Evolutionary conservation across 2,113 vertebrate species (phyloP).

Genomic region (Menura novaehollandiae): DNA sequence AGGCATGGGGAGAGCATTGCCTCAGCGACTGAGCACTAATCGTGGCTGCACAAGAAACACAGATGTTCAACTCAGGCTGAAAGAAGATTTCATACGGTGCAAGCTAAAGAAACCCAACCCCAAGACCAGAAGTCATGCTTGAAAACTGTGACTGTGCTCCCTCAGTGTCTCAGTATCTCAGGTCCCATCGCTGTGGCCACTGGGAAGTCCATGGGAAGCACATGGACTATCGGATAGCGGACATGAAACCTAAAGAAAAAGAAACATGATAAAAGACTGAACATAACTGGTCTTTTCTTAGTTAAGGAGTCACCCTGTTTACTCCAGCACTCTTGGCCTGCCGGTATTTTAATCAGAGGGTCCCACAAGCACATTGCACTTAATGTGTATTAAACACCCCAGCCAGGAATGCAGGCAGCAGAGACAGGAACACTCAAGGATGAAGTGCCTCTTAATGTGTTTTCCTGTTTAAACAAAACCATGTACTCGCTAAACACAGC

Average conservation of each 20-base stretch:
- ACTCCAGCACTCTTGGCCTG: background rate
- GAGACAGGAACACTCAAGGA: slow-evolving; percentile 11
- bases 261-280: background rate
- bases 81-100: background rate
- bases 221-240: fast-evolving
- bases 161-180: background rate
- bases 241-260: background rate
- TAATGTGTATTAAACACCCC: background rate
- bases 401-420: background rate
- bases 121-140: background rate
- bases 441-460: slow-evolving; percentile 42
- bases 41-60: background rate
- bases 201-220: background rate
- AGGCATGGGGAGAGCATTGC: fast-evolving
- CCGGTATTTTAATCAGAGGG: background rate
- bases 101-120: background rate
- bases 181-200: fast-evolving
- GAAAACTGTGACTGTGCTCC: background rate
- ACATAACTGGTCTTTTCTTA: background rate
- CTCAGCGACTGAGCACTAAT: background rate
- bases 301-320: background rate
- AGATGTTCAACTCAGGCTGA: background rate
- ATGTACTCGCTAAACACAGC: background rate
- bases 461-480: slow-evolving; percentile 52
- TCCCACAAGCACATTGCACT: background rate